Percentiles rank a stretch among this genome's conserved stretches.
phyloP scores from a whole-genome alignment of 2,888 invertebrate species.

The Scaptomyza polygonia region DNA sequence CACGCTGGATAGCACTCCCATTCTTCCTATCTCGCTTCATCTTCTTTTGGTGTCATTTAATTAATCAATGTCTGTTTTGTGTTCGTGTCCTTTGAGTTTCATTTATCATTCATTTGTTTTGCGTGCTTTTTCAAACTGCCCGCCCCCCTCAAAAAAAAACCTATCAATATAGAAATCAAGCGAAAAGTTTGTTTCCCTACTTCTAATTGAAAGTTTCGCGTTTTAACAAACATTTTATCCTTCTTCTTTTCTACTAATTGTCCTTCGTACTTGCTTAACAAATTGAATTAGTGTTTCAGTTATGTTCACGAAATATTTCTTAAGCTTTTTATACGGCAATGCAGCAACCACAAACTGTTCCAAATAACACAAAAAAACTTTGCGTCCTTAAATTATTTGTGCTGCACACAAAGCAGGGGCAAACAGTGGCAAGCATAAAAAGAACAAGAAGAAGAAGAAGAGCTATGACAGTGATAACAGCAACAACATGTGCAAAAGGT shows the following conservation, averaged over 20 bases:
- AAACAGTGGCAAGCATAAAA: neutral
- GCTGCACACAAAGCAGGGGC: neutral
- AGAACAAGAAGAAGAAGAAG: neutral
- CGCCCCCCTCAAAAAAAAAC: neutral
- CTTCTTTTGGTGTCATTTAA: neutral
- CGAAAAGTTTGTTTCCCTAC: neutral
- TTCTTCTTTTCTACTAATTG: conserved; percentile 4
- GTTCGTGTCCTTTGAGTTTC: conserved; percentile 5
- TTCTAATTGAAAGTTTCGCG: neutral
- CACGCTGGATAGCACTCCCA: too few species aligned
- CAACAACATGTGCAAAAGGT: conserved; percentile 28
- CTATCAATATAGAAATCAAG: neutral
- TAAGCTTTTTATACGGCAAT: conserved; percentile 2
- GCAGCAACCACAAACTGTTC: neutral
- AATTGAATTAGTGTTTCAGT: conserved; percentile 31
- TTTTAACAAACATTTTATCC: neutral
- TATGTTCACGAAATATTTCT: conserved; percentile 20
- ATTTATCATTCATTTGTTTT: conserved; percentile 3
- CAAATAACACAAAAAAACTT: neutral
- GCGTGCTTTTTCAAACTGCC: neutral
- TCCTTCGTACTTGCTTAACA: conserved; percentile 6
- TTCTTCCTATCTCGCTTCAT: neutral
- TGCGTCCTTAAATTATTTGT: conserved; percentile 2
- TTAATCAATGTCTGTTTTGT: conserved; percentile 2
- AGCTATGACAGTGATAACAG: conserved; percentile 48